phyloP scores from a whole-genome alignment of 2,113 vertebrate species.

The Malurus melanocephalus region DNA sequence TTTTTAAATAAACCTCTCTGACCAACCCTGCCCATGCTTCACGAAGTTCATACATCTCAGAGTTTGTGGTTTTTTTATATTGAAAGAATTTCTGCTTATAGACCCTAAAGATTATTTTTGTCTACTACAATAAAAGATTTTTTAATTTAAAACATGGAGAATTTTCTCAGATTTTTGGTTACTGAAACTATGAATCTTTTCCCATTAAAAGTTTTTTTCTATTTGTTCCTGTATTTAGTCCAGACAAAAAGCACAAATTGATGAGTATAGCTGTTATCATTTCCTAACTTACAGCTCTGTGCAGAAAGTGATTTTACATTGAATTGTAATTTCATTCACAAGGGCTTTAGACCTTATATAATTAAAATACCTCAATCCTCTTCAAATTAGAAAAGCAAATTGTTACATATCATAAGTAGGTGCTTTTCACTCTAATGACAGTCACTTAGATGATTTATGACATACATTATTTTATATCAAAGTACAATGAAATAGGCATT shows the following conservation, averaged over 20 bases:
- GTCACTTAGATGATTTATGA: conserved; percentile 80
- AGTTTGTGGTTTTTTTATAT: background rate
- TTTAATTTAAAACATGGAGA: background rate
- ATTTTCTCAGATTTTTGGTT: background rate
- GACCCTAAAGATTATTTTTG: background rate
- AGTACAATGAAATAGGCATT: conserved; percentile 85
- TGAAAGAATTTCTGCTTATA: background rate
- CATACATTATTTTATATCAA: conserved; percentile 86
- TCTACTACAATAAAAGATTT: background rate
- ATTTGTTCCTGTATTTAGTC: background rate
- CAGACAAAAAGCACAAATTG: conserved; percentile 49
- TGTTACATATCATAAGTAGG: conserved; percentile 84
- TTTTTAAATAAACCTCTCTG: conserved; percentile 4
- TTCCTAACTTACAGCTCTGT: conserved; percentile 63
- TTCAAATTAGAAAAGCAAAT: conserved; percentile 87
- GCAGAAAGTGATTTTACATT: conserved; percentile 64
- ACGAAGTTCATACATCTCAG: background rate
- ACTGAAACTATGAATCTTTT: background rate
- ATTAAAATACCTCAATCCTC: conserved; percentile 81
- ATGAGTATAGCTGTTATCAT: conserved; percentile 59
- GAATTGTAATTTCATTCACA: conserved; percentile 71
- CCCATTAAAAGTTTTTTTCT: background rate
- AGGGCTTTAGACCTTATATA: conserved; percentile 72
- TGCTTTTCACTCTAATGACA: conserved; percentile 80
- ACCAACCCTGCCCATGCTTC: background rate